phyloP scores from a whole-genome alignment of 2,113 vertebrate genomes.

The Austrofundulus limnaeus region DNA sequence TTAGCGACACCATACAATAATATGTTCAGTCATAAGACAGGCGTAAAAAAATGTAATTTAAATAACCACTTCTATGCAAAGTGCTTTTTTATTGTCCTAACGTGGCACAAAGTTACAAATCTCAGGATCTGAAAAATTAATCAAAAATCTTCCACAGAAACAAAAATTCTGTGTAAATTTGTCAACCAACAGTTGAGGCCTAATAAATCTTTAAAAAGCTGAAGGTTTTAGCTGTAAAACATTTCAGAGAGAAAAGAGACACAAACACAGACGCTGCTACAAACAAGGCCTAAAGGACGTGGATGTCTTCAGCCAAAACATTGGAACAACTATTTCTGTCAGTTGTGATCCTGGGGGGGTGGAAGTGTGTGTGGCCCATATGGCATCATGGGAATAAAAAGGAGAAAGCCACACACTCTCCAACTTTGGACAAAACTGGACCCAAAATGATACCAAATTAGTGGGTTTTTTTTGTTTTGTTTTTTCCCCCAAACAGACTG shows the following conservation, averaged over 20 bases:
- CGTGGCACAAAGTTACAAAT: too few species aligned
- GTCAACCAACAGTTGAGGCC: neutral
- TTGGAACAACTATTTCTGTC: slow-evolving; percentile 61
- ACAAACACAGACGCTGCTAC: slow-evolving; percentile 25
- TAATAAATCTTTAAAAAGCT: slow-evolving; percentile 5
- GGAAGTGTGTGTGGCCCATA: slow-evolving; percentile 43
- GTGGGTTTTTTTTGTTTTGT: slow-evolving; percentile 28
- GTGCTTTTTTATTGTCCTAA: too few species aligned
- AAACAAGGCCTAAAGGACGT: slow-evolving; percentile 47
- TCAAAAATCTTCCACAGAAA: neutral
- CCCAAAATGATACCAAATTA: slow-evolving; percentile 59
- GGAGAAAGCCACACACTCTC: slow-evolving; percentile 27
- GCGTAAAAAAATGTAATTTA: too few species aligned
- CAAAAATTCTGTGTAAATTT: neutral
- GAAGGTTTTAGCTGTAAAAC: slow-evolving; percentile 10
- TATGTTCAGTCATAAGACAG: too few species aligned
- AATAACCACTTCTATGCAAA: too few species aligned
- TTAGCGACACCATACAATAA: too few species aligned
- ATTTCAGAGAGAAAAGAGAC: neutral
- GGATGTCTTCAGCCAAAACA: slow-evolving; percentile 38
- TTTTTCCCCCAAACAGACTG: slow-evolving; percentile 33
- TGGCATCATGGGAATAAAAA: slow-evolving; percentile 59
- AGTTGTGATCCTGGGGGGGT: slow-evolving; percentile 32
- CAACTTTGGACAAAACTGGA: slow-evolving; percentile 53
- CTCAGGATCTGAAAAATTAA: neutral